These are phyloP conservation scores for Tragulus kanchil DNA, from an alignment of 2,113 vertebrate genomes.

Conservation along the genomic window DNA sequence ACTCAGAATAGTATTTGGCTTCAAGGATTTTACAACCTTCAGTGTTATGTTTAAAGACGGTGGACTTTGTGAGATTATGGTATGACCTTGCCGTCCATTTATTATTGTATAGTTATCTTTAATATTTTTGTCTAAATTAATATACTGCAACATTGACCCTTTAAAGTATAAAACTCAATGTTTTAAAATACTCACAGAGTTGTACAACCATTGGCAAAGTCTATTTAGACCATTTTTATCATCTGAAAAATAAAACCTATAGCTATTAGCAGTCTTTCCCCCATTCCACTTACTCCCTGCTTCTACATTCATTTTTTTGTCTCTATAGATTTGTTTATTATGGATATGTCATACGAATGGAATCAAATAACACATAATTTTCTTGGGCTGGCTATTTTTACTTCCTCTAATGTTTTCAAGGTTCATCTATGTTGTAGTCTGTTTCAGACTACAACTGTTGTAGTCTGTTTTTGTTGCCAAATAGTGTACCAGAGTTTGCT, in stretches of 20 bases:
- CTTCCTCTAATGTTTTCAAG: neutral
- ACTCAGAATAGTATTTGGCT: neutral
- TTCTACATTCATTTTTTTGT: neutral
- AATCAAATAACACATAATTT: neutral
- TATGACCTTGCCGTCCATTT: neutral
- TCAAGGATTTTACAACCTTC: neutral
- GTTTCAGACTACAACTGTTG: neutral
- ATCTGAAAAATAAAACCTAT: neutral
- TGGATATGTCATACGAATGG: neutral
- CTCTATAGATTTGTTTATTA: neutral
- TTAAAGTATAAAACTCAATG: neutral
- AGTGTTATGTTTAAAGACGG: neutral
- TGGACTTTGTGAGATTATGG: neutral
- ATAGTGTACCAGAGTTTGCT: neutral
- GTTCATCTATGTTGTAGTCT: neutral
- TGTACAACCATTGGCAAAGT: neutral
- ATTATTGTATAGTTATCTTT: neutral
- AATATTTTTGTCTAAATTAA: neutral
- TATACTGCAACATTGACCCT: neutral
- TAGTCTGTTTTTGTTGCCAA: neutral
- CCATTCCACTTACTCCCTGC: neutral
- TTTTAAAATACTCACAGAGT: neutral
- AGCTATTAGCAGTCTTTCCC: neutral
- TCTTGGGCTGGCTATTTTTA: neutral
- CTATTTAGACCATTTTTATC: neutral